Conservation (phyloP, 1,140 invertebrate species). For the Drosophila nasuta region DNA sequence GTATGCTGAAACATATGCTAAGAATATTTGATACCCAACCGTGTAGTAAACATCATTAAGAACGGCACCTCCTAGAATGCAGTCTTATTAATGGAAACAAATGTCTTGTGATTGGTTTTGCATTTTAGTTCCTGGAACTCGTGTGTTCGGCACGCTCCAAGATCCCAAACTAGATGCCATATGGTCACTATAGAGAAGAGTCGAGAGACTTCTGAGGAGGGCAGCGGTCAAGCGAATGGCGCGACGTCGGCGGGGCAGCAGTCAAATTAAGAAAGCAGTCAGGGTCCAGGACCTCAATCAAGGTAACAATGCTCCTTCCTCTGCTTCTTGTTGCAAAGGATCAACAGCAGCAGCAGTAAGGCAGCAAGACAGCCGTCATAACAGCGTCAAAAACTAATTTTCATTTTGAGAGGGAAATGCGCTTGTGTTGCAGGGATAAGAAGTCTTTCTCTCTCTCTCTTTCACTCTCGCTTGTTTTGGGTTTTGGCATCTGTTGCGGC, state of each 20-base stretch:
- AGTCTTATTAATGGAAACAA: slow-evolving; percentile 8
- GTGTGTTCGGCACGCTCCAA: slow-evolving; percentile 61
- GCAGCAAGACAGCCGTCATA: slow-evolving; percentile 61
- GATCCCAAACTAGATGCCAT: slow-evolving; percentile 28
- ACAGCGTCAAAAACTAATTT: slow-evolving; percentile 81
- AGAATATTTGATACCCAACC: neutral
- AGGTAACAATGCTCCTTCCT: slow-evolving; percentile 36
- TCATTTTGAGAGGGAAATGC: slow-evolving; percentile 52
- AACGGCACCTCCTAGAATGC: neutral
- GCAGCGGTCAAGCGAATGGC: slow-evolving; percentile 48
- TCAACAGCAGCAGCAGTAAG: neutral
- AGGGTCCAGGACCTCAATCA: slow-evolving; percentile 63
- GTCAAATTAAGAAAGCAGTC: slow-evolving; percentile 41
- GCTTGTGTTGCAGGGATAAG: neutral
- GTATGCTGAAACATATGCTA: neutral
- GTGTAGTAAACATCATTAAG: neutral
- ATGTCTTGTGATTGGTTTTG: slow-evolving; percentile 67
- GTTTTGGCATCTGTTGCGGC: slow-evolving; percentile 65
- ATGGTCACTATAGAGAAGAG: slow-evolving; percentile 44
- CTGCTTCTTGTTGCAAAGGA: neutral
- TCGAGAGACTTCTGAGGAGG: neutral
- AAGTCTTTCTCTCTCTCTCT: neutral
- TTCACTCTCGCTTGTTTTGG: neutral
- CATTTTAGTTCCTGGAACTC: slow-evolving; percentile 51
- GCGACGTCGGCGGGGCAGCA: slow-evolving; percentile 4